phyloP scores from a whole-genome alignment of 2,888 invertebrate genomes.

The Meiosimyza platycephala region DNA sequence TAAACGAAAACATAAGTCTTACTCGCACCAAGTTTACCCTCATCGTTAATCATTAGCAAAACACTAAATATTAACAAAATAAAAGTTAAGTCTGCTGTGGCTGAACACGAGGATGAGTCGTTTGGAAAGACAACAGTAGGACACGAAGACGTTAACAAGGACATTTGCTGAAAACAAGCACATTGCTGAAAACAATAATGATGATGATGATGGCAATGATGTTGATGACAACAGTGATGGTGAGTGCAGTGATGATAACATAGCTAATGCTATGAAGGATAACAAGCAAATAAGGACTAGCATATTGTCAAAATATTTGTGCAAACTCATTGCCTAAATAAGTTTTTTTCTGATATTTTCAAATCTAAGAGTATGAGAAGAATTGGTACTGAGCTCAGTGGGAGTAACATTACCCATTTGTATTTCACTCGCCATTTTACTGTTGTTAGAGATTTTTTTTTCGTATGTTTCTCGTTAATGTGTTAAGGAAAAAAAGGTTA shows the following conservation, averaged over 20 bases:
- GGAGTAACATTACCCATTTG: too few species aligned
- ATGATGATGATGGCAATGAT: not conserved
- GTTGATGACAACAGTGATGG: not conserved
- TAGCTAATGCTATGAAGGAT: slow-evolving; percentile 2
- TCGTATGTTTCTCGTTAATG: too few species aligned
- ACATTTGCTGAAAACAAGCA: not conserved
- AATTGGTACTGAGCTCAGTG: too few species aligned
- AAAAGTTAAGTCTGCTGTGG: not conserved
- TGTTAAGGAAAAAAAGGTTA: too few species aligned
- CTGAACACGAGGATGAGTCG: not conserved
- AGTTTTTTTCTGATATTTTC: too few species aligned
- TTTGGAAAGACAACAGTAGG: not conserved
- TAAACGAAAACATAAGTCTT: slow-evolving; percentile 13
- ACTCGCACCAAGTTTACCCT: slow-evolving; percentile 2
- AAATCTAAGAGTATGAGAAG: too few species aligned
- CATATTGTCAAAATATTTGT: not conserved
- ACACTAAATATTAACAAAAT: slow-evolving; percentile 23
- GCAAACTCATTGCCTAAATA: slow-evolving; percentile 18
- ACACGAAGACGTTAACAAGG: not conserved
- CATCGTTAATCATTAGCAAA: slow-evolving; percentile 27
- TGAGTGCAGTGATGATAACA: slow-evolving; percentile 6
- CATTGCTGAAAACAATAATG: not conserved
- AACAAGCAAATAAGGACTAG: not conserved
- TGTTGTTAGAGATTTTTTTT: too few species aligned
- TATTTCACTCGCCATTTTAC: too few species aligned